Evolutionary conservation across 1,140 invertebrate species (phyloP), one percentile per base, ranked within the genome.

Genomic region (Ooceraea biroi): DNA sequence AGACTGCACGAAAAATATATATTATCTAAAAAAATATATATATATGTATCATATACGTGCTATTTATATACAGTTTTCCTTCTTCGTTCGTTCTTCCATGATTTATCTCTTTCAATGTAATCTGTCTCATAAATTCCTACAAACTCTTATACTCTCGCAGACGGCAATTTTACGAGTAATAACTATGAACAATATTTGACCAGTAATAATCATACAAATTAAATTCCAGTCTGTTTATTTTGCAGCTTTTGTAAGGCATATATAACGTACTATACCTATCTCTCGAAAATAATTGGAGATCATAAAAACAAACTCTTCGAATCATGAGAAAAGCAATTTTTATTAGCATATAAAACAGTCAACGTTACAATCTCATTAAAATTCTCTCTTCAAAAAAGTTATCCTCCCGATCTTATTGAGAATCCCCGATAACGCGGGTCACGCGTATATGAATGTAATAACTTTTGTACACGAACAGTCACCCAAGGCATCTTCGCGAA

Each of bases 1-100:
- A 92, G 90, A 93, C 91, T 92, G 91, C 92, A 93, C 92, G 91
- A 92, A 80, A 77, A 50, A 76, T 90, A 92, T 92, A 91, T 89
- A 93, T 88, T 91, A 92, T 92, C 85, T 90, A 88, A 72, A 73
- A 17, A 27, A 36, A 65, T 3, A 55, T 55, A 57, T 58, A 50
- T 12, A 72, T 60, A 52, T 76, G 25, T 58, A 58, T 71, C 3
- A 27, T 19, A 52, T 85, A 86, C 80, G 85, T 50, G 30, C 17
- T 50, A 25, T 57, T 3, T 22, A 25, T 19, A 44, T 57, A 30
- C 10, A 22, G n/a, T 72, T 25, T 22, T 14, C 52, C 1, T 30
- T 48, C n/a, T 14, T 22, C n/a, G 7, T 36, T n/a, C 48, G 10
- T 12, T 46, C 63, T 48, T 48, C 19, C 19, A 12, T 48, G 25